Base-by-base conservation (phyloP, 1,140 invertebrate species). In the Reticulitermes speratus region DNA sequence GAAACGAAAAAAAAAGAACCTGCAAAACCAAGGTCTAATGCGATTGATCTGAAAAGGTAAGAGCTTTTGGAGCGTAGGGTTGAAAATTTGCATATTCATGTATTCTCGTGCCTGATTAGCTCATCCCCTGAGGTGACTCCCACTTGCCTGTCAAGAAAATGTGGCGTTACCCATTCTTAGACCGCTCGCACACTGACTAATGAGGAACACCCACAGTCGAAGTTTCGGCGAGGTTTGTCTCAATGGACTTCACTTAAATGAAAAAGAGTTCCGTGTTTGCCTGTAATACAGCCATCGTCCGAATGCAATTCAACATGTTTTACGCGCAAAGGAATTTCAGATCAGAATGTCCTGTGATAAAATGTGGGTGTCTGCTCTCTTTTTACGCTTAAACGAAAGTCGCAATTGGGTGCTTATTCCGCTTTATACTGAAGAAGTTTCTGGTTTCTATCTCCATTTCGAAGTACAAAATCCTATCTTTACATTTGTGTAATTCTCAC, bases 71-170 rank as follows among this genome's bases (percentile, higher is more conserved):
- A 38, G 84, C 84, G 44, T 85, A 45, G 6, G 48, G 48, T 30
- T 69, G n/a, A 83, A 83, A 38, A 85, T 85, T 85, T 85, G 52
- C 84, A 85, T 85, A 83, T 85, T 55, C 44, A 85, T 85, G 84
- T n/a, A 85, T 85, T 85, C 38, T 85, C 84, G 3, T 55, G 45
- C 83, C 48, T 84, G 83, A 84, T 84, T 84, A 84, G 83, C 83
- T 84, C 38, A 84, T 45, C 83, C 48, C 44, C 44, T 32, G 32
- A 84, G 44, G 48, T 32, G 48, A 21, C 48, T 75, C n/a, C 65
- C 25, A 75, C 65, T 75, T 75, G 65, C 9, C 65, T 75, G 65
- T 75, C 65, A 75, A 75, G 65, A 75, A 75, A 75, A 75, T 75
- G 65, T 75, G 65, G 65, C 65, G n/a, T 75, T 75, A 19, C 7